Evolutionary conservation across 2,888 invertebrate genomes (phyloP), one percentile per base, ranked within the genome.

Genomic region (Stenodema calcarata): DNA sequence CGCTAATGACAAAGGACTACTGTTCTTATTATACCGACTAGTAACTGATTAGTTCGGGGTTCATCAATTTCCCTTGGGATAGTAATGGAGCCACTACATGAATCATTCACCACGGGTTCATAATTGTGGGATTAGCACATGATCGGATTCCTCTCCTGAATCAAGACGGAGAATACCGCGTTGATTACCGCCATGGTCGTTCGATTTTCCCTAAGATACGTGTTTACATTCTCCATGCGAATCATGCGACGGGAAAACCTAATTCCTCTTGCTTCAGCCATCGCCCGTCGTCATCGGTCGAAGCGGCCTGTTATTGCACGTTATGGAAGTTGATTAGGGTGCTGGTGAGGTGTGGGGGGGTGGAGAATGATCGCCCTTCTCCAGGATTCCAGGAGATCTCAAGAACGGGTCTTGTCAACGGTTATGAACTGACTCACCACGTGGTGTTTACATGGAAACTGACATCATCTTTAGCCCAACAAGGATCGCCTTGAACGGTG

Each of bases 381-480:
- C 16, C 16, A 12, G n/a, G 41, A 30, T 73, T 73, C 73, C 41
- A 16, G 35, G 73, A 73, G 73, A 73, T 73, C 30, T 35, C n/a
- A 16, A 7, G 35, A 73, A 73, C 35, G 30, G 73, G 73, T 35
- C 73, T 16, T 14, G 73, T 73, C 73, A 35, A 35, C 73, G n/a
- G 16, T 73, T 73, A 73, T 73, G 41, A 73, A 73, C 35, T 41
- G 73, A 73, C 41, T 78, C 78, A 44, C 44, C 78, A 23, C 35
- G 75, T 4, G 12, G 41, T 23, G 44, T 78, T 78, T 78, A 44
- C 78, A 44, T 78, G 78, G 78, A 78, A 78, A 78, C 78, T 78
- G 44, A 78, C 78, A 78, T 78, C 78, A 78, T 78, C 78, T 78
- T 18, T 23, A 11, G 27, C 78, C 44, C 78, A 44, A 78, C 42